phyloP scores from a whole-genome alignment of 2,888 invertebrate genomes.

The Meteorus cinctellus region DNA sequence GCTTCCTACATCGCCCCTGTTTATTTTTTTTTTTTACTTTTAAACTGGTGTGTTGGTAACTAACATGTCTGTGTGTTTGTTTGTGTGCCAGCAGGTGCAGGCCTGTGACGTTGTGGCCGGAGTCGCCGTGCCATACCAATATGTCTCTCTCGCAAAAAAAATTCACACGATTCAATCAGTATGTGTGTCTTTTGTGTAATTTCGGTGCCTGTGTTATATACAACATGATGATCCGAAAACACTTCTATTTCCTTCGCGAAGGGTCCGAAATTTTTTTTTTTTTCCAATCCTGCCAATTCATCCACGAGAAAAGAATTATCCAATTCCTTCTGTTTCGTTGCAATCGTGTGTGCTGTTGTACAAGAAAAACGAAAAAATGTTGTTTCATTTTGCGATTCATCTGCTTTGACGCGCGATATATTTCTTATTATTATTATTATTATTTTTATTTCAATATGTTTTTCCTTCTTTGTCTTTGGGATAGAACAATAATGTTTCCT shows the following conservation, averaged over 20 bases:
- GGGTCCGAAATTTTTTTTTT: neutral
- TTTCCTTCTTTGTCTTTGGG: neutral
- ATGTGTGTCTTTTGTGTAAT: slow-evolving; percentile 62
- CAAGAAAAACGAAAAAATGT: neutral
- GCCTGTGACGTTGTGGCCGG: slow-evolving; percentile 73
- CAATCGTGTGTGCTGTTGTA: slow-evolving; percentile 5
- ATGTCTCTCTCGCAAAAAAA: slow-evolving; percentile 68
- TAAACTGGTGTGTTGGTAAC: slow-evolving; percentile 72
- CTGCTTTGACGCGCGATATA: neutral
- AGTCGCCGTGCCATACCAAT: slow-evolving; percentile 71
- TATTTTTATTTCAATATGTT: neutral
- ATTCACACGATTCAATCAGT: slow-evolving; percentile 61
- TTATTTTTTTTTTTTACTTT: slow-evolving; percentile 41
- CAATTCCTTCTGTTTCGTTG: neutral
- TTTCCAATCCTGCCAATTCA: neutral
- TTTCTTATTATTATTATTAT: neutral
- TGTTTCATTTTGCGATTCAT: neutral
- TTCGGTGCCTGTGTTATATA: slow-evolving; percentile 58
- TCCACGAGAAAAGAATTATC: neutral
- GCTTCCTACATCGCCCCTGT: neutral
- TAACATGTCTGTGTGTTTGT: slow-evolving; percentile 74
- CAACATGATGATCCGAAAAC: slow-evolving; percentile 20
- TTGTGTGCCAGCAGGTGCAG: slow-evolving; percentile 73
- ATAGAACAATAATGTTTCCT: neutral
- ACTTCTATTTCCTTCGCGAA: neutral